A percentile compares a stretch with the other conserved stretches of the same genome.
Evolutionary conservation across 2,113 vertebrate species (phyloP).

Genomic region (Mobula hypostoma): DNA sequence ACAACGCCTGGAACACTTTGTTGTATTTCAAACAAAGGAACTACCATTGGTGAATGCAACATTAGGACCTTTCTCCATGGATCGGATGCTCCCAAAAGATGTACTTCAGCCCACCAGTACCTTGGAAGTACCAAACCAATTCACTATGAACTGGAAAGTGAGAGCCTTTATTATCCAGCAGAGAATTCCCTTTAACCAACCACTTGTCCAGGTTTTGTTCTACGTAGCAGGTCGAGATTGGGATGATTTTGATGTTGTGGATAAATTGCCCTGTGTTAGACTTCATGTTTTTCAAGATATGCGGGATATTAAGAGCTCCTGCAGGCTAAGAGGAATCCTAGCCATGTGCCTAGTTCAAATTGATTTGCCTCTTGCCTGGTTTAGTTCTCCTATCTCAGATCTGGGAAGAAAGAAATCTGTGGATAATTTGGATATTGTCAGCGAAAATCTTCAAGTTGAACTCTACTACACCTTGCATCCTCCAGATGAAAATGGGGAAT

Average conservation of each 20-base stretch:
- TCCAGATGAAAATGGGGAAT: constrained; percentile 63
- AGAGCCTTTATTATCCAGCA: constrained; percentile 90
- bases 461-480: constrained; percentile 88
- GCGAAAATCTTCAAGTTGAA: constrained; percentile 77
- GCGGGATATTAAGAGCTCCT: constrained; percentile 81
- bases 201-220: constrained; percentile 86
- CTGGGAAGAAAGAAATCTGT: constrained; percentile 62
- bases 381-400: constrained; percentile 65
- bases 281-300: constrained; percentile 85
- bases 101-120: constrained; percentile 86
- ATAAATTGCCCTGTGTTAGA: constrained; percentile 81
- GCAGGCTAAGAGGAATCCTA: constrained; percentile 76
- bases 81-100: constrained; percentile 81
- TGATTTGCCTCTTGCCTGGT: constrained; percentile 84
- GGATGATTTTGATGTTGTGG: constrained; percentile 82
- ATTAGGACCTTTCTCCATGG: constrained; percentile 80
- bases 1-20: constrained; percentile 85
- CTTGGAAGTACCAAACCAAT: constrained; percentile 77
- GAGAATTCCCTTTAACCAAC: constrained; percentile 75
- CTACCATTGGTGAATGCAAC: constrained; percentile 84
- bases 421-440: constrained; percentile 59
- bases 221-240: constrained; percentile 91
- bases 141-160: constrained; percentile 96
- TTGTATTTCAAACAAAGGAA: constrained; percentile 95
- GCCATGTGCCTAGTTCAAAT: constrained; percentile 85